These are phyloP conservation scores for Albula glossodonta DNA, from an alignment of 2,113 vertebrate genomes.

Conservation along the genomic window DNA sequence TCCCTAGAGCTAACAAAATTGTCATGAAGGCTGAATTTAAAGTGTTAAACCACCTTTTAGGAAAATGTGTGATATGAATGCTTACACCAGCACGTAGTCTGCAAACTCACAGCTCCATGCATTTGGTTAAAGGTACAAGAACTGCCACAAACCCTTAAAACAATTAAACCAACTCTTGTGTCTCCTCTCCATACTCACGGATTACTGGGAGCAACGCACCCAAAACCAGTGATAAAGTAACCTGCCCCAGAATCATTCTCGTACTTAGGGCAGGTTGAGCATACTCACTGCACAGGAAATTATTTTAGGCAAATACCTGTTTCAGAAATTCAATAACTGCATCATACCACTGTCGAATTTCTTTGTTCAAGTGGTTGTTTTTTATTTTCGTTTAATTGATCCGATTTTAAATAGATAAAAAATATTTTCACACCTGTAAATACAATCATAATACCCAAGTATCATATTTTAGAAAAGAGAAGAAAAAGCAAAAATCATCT, in stretches of 20 bases:
- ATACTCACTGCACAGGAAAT: slow-evolving; percentile 19
- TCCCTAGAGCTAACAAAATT: background rate
- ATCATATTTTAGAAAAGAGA: slow-evolving; percentile 72
- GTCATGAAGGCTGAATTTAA: background rate
- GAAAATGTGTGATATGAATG: background rate
- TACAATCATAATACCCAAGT: slow-evolving; percentile 70
- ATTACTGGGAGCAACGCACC: slow-evolving; percentile 5
- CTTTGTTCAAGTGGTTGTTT: slow-evolving; percentile 62
- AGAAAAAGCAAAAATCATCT: slow-evolving; percentile 64
- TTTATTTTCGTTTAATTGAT: slow-evolving; percentile 67
- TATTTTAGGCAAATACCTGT: slow-evolving; percentile 31
- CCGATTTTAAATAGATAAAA: slow-evolving; percentile 72
- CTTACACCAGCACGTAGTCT: background rate
- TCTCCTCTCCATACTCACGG: background rate
- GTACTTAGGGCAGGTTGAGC: background rate
- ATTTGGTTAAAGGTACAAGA: background rate
- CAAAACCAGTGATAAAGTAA: background rate
- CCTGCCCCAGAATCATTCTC: background rate
- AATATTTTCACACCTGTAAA: slow-evolving; percentile 72
- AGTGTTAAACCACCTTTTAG: background rate
- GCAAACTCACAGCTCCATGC: background rate
- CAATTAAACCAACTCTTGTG: background rate
- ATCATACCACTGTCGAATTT: slow-evolving; percentile 46
- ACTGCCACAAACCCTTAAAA: slow-evolving; percentile 17
- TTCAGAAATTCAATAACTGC: slow-evolving; percentile 39